A percentile compares a stretch with the other conserved stretches of the same genome.
phyloP scores from a whole-genome alignment of 2,797 vertebrate species.

The Tenualosa ilisha region DNA sequence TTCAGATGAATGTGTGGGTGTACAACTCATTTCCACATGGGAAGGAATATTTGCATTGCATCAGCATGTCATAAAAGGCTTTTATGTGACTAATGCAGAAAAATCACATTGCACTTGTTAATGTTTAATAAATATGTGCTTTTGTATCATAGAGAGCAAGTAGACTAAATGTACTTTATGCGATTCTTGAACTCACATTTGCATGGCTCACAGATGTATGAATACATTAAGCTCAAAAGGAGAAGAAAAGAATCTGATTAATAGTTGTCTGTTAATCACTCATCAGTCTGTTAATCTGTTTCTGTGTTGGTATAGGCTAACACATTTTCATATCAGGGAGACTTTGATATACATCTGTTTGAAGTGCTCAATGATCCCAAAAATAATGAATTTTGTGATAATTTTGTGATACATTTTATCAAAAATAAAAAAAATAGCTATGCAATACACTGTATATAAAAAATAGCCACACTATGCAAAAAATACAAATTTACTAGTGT shows the following conservation, averaged over 20 bases:
- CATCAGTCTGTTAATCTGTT: no score
- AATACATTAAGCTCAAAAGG: neutral
- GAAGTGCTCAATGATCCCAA: neutral
- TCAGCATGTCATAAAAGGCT: slow-evolving; percentile 46
- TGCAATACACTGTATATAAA: neutral
- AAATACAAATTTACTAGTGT: no score
- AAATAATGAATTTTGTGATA: neutral
- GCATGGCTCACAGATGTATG: neutral
- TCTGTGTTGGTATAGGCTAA: no score
- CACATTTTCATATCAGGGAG: neutral
- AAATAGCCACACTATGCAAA: no score
- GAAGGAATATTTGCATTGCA: slow-evolving; percentile 45
- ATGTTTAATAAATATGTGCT: slow-evolving; percentile 39
- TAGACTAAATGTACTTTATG: neutral
- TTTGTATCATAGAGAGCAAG: neutral
- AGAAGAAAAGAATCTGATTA: neutral
- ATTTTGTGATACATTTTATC: neutral
- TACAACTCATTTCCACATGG: slow-evolving; percentile 47
- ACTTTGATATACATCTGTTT: neutral
- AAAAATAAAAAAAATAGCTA: neutral
- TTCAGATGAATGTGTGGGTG: slow-evolving; percentile 44
- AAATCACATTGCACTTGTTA: slow-evolving; percentile 42
- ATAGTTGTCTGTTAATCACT: neutral
- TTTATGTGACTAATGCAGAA: slow-evolving; percentile 47
- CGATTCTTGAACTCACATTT: neutral